Evolutionary conservation across 2,888 invertebrate genomes (phyloP).

Genomic region (Gari tellinella): DNA sequence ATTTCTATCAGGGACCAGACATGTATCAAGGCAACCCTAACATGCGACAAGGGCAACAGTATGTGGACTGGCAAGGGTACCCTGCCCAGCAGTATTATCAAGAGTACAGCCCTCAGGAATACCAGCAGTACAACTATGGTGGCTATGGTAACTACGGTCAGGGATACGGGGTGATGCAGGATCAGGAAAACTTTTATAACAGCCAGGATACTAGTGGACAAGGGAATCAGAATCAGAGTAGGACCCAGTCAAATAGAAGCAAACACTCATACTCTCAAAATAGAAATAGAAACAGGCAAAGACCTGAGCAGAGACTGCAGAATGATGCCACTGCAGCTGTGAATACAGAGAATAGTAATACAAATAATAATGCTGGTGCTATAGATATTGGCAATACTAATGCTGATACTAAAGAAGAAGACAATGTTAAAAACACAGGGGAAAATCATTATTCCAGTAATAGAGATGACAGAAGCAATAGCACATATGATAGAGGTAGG

Average conservation of each 20-base stretch:
- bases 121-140: too few species aligned
- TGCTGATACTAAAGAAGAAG: not conserved
- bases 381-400: not conserved
- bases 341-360: not conserved
- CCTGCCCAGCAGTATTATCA: too few species aligned
- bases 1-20: constrained; percentile 4
- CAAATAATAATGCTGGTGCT: constrained; percentile 4
- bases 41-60: constrained; percentile 2
- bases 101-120: too few species aligned
- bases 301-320: constrained; percentile 15
- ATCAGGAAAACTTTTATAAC: too few species aligned
- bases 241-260: constrained; percentile 12
- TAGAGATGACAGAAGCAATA: not conserved
- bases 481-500: constrained; percentile 12
- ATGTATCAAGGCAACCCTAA: constrained; percentile 13
- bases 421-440: not conserved
- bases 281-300: constrained; percentile 46
- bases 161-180: too few species aligned
- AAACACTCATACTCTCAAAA: constrained; percentile 61
- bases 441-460: too few species aligned
- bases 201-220: too few species aligned
- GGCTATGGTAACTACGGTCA: too few species aligned
- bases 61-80: too few species aligned
- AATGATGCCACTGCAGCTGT: not conserved
- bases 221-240: too few species aligned